These are phyloP conservation scores for Propithecus deckenii DNA, from an alignment of 2,797 vertebrate species.

Conservation along the genomic window DNA sequence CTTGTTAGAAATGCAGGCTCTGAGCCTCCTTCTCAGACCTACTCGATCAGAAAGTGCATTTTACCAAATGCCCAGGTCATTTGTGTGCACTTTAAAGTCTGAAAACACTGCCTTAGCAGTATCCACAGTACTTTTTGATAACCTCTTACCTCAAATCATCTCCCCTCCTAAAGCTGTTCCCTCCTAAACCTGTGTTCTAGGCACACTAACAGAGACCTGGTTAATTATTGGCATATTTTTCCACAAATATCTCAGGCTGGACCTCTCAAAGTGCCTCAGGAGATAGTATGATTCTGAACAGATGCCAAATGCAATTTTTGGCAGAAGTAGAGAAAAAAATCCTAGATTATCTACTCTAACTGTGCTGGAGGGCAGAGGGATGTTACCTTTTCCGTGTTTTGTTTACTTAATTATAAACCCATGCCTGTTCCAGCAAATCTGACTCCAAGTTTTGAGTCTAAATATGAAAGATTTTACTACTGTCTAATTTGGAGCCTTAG, in stretches of 20 bases:
- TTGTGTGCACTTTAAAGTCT: background rate
- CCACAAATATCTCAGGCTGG: background rate
- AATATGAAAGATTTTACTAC: background rate
- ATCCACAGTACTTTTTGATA: background rate
- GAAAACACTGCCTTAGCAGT: background rate
- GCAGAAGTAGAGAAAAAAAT: slow-evolving; percentile 44
- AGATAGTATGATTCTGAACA: slow-evolving; percentile 28
- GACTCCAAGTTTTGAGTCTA: slow-evolving; percentile 28
- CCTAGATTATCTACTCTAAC: slow-evolving; percentile 51
- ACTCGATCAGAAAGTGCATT: background rate
- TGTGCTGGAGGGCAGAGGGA: background rate
- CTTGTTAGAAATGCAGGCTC: background rate
- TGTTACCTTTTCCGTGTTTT: slow-evolving; percentile 40
- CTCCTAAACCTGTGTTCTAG: background rate
- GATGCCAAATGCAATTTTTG: slow-evolving; percentile 65
- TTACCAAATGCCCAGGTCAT: background rate
- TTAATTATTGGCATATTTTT: background rate
- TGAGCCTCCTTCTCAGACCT: background rate
- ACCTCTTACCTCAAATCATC: background rate
- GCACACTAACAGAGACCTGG: background rate
- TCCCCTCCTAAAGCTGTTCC: background rate
- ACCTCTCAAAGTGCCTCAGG: slow-evolving; percentile 34
- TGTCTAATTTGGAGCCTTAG: slow-evolving; percentile 41
- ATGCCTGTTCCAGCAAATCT: slow-evolving; percentile 20
- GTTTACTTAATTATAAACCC: slow-evolving; percentile 60